Evolutionary conservation across 2,888 invertebrate species (phyloP).

Genomic region (Ceriagrion tenellum): DNA sequence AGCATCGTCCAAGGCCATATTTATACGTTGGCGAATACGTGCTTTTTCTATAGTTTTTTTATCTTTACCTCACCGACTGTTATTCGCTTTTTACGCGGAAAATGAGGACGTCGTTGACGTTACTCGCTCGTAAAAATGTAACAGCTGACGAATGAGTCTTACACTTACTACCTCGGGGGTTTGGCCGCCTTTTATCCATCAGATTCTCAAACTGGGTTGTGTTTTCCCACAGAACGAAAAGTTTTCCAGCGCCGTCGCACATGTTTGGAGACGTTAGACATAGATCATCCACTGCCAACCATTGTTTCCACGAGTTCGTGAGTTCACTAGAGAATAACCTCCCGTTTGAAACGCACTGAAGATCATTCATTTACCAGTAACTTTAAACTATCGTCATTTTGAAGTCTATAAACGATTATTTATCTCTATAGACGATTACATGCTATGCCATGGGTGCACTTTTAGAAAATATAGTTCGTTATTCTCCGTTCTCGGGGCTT

Average conservation of each 20-base stretch:
- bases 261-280: neutral
- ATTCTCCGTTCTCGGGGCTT: too few relatives aligned
- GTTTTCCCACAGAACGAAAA: neutral
- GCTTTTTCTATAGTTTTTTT: neutral
- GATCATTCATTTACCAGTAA: too few relatives aligned
- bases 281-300: too few relatives aligned
- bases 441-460: too few relatives aligned
- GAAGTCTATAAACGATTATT: too few relatives aligned
- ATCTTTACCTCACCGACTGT: neutral
- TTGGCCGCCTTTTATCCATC: neutral
- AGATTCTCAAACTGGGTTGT: neutral
- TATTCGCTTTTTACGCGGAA: neutral
- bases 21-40: neutral
- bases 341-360: too few relatives aligned
- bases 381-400: too few relatives aligned
- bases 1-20: neutral
- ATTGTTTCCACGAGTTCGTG: too few relatives aligned
- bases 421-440: too few relatives aligned
- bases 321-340: too few relatives aligned
- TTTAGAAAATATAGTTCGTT: too few relatives aligned
- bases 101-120: neutral
- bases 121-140: neutral
- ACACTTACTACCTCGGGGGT: neutral
- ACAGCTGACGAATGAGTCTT: neutral
- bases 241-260: neutral